A percentile compares a stretch with the other conserved stretches of the same genome.
Conservation (phyloP, 2,888 invertebrate genomes). For the Ornithoptera priamus region DNA sequence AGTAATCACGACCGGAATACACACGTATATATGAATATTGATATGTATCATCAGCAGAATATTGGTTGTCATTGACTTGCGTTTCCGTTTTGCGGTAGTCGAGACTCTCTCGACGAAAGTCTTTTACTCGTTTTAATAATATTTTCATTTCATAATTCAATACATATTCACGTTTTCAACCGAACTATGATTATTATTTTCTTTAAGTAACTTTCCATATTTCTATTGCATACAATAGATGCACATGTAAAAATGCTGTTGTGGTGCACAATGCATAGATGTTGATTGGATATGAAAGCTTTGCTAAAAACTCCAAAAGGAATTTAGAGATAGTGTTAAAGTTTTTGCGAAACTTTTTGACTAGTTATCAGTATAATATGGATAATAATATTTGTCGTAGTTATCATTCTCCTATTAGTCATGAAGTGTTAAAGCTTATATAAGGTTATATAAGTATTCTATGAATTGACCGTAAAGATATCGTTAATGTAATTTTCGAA, state of each 20-base stretch:
- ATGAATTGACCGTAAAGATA: background rate
- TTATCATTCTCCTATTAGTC: background rate
- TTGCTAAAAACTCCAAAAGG: too few species aligned
- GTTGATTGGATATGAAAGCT: too few species aligned
- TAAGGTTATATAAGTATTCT: background rate
- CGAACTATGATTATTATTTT: background rate
- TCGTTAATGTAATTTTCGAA: background rate
- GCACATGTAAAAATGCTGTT: too few species aligned
- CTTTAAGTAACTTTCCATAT: background rate
- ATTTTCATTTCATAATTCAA: background rate
- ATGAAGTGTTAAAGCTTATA: background rate
- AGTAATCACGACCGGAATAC: constrained; percentile 19
- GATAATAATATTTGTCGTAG: background rate
- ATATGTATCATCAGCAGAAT: constrained; percentile 3
- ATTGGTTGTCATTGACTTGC: constrained; percentile 10
- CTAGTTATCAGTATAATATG: too few species aligned
- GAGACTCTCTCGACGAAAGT: background rate
- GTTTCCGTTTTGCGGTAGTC: constrained; percentile 7
- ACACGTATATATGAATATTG: constrained; percentile 13
- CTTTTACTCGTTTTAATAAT: background rate
- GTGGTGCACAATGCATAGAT: too few species aligned
- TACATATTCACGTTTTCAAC: background rate
- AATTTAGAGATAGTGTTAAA: too few species aligned
- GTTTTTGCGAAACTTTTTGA: too few species aligned
- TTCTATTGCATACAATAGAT: too few species aligned